phyloP scores from a whole-genome alignment of 2,113 vertebrate genomes.

The Galeopterus variegatus region DNA sequence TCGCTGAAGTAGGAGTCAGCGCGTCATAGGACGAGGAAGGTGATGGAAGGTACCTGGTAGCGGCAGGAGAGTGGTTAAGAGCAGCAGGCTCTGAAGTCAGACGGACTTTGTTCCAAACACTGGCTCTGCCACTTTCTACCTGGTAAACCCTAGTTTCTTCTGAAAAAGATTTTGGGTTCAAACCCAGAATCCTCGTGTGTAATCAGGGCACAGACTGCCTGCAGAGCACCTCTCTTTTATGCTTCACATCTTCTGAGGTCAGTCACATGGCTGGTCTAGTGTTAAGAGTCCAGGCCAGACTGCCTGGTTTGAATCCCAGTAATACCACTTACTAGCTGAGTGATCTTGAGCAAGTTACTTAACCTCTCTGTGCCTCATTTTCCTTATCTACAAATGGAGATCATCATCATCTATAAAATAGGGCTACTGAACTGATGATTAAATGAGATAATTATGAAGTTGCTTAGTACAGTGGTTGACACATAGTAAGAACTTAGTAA shows the following conservation, averaged over 20 bases:
- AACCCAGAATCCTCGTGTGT: neutral
- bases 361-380: neutral
- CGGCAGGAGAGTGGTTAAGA: no score
- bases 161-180: neutral
- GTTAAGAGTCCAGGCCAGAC: neutral
- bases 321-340: neutral
- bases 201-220: no score
- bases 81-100: neutral
- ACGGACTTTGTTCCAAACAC: neutral
- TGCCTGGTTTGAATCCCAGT: neutral
- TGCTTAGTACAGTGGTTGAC: neutral
- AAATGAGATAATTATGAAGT: neutral
- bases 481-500: neutral
- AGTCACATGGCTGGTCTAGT: neutral
- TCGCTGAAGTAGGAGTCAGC: neutral
- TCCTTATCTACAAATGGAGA: neutral
- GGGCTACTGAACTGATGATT: neutral
- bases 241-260: neutral
- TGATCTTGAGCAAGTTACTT: neutral
- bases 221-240: neutral
- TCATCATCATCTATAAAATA: neutral
- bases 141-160: neutral
- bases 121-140: neutral
- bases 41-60: accelerated
- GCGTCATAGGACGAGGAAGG: accelerated